Evolutionary conservation across 37 sponge, comb jelly and placozoan species (phyloP), one percentile per base, ranked within the genome.

Genomic region (Eunapius fragilis): DNA sequence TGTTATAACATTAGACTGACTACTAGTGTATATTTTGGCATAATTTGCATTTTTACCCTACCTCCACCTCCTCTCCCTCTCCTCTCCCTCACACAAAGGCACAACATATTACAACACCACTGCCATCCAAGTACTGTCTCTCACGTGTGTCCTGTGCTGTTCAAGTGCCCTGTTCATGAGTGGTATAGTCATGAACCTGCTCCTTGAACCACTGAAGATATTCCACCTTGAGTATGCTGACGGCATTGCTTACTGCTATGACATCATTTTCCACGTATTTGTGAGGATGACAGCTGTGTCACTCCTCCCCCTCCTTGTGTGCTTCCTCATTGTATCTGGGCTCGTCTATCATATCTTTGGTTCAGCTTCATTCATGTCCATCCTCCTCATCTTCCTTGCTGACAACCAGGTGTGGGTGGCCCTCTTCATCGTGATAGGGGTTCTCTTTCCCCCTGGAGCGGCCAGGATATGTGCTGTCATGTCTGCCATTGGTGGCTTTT

Each of bases 81-180:
- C n/a, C n/a, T n/a, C n/a, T 69, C n/a, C 49, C 82, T 69, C 72
- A 28, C 79, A 33, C 72, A 25, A 82, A 94, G 95, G 92, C 67
- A 85, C 89, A 0, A 89, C 89, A 2, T 94, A 94, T 25, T 72
- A 34, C 58, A 91, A 89, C 0, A 45, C 69, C 12, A 32, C 33
- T n/a, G 70, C 86, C 0, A 33, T 84, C 24, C 92, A 91, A 67
- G 75, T 94, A 25, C 77, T 91, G 82, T 91, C 95, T 4, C 89
- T 91, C 24, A 87, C 88, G 14, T 94, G 95, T 67, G 75, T 94
- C 7, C 75, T 87, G 58, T 91, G 89, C 37, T 94, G 95, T 71
- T 91, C 89, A 71, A 82, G 87, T 30, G 88, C 95, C 10, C 92
- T 94, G 71, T 91, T 94, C 84, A 91, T 94, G 92, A 94, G 92